These are phyloP conservation scores for Odontothrips loti DNA, from an alignment of 2,888 invertebrate species.

Conservation along the genomic window DNA sequence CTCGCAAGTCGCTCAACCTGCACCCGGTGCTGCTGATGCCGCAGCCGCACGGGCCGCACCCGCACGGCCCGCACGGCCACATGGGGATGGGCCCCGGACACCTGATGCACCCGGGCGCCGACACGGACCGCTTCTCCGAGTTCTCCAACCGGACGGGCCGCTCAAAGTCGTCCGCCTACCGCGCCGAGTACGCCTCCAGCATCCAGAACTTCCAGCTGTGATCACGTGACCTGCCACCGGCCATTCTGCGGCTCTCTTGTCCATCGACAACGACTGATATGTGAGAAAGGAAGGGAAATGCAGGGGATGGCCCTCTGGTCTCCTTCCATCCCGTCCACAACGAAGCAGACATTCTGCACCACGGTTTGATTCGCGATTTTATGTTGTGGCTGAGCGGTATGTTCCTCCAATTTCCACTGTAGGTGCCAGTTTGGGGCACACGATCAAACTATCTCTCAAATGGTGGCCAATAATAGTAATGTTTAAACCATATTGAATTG, in stretches of 20 bases:
- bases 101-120: constrained; percentile 51
- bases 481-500: too few species aligned
- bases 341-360: constrained; percentile 32
- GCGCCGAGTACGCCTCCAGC: constrained; percentile 58
- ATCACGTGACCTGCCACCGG: constrained; percentile 32
- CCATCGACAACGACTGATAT: constrained; percentile 42
- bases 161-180: constrained; percentile 57
- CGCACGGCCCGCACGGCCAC: constrained; percentile 38
- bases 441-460: too few species aligned
- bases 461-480: too few species aligned
- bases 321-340: constrained; percentile 33
- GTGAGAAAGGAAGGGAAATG: constrained; percentile 40
- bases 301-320: too few species aligned
- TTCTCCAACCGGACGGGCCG: constrained; percentile 68
- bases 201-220: constrained; percentile 68
- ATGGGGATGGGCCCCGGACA: constrained; percentile 47
- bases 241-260: constrained; percentile 41
- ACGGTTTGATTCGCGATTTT: constrained; percentile 30
- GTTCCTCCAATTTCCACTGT: constrained; percentile 37
- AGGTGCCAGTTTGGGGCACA: too few species aligned
- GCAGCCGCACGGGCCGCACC: constrained; percentile 46
- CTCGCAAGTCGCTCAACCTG: constrained; percentile 78
- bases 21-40: constrained; percentile 83
- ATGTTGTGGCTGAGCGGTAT: constrained; percentile 38
- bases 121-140: constrained; percentile 72